phyloP scores from a whole-genome alignment of 2,888 invertebrate species.

The Meandrusa payeni region DNA sequence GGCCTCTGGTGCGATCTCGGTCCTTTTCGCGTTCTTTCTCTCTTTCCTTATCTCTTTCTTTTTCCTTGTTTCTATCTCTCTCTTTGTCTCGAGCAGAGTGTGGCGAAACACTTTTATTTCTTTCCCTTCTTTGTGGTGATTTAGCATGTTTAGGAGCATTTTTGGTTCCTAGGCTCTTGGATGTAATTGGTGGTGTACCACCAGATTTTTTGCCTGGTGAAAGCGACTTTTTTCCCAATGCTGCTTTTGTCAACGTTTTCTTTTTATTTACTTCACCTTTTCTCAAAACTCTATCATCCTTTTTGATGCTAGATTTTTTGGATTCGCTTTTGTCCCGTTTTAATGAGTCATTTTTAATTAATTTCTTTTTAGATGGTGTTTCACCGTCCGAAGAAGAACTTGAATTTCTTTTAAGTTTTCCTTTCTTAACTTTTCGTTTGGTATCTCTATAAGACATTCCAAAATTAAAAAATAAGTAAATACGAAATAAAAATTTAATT shows the following conservation, averaged over 20 bases:
- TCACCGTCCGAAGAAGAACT: slow-evolving; percentile 85
- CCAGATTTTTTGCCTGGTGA: slow-evolving; percentile 75
- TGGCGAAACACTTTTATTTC: slow-evolving; percentile 64
- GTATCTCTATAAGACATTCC: slow-evolving; percentile 51
- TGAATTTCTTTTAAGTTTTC: slow-evolving; percentile 80
- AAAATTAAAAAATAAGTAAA: slow-evolving; percentile 15
- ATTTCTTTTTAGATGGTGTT: slow-evolving; percentile 76
- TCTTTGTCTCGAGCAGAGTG: slow-evolving; percentile 75
- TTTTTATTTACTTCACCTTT: slow-evolving; percentile 61
- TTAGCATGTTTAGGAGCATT: slow-evolving; percentile 64
- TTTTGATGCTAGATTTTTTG: slow-evolving; percentile 67
- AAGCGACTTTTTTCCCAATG: slow-evolving; percentile 70
- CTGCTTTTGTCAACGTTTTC: slow-evolving; percentile 55
- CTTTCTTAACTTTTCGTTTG: slow-evolving; percentile 74
- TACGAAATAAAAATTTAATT: no score
- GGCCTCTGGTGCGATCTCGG: slow-evolving; percentile 70
- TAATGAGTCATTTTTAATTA: slow-evolving; percentile 59
- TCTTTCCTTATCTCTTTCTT: slow-evolving; percentile 66
- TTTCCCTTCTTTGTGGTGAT: slow-evolving; percentile 66
- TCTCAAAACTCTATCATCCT: slow-evolving; percentile 65
- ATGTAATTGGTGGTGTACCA: slow-evolving; percentile 72
- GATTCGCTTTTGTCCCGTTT: slow-evolving; percentile 67
- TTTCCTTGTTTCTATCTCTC: slow-evolving; percentile 62
- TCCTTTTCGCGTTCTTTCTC: slow-evolving; percentile 72
- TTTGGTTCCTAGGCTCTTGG: slow-evolving; percentile 66